Evolutionary conservation across 2,888 invertebrate genomes (phyloP), one percentile per base, ranked within the genome.

Genomic region (Tholera decimalis): DNA sequence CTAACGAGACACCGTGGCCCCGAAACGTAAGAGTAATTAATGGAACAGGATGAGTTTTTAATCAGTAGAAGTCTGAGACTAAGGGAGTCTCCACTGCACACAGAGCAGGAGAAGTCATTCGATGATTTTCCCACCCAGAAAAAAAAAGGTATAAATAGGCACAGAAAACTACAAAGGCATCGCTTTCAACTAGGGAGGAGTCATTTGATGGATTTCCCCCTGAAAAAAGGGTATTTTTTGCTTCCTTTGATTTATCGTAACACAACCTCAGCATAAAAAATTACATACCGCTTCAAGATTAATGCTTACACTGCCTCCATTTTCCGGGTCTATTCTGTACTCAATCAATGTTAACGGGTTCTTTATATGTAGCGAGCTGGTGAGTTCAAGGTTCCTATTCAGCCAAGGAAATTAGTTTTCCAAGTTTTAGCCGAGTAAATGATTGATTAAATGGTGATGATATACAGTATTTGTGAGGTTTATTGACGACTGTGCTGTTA

Each of bases 371-470:
- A n/a, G 35, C 20, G 4, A 3, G 37, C 26, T 49, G 18, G 28
- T 28, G 35, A 15, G 43, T 44, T 15, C 37, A 46, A 44, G 30
- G 22, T 33, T 30, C 24, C 44, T 39, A 61, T 73, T 30, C 33
- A 22, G 41, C 57, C 35, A 43, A 58, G 62, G 65, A 78, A 79
- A 79, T 79, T 68, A 61, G 50, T 72, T 76, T 41, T n/a, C 50
- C 41, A 7, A 46, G 44, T 66, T 68, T 57, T 20, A 58, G 79
- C 62, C 65, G 68, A 71, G 41, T 67, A 64, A 75, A 28, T 63
- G 76, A 79, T 69, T 63, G 63, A 78, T 78, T 60, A 47, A 30
- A 13, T 33, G 28, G 7, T n/a, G 33, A 24, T 60, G 59, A 61
- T 54, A 39, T n/a, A 37, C 41, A 49, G 11, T 35, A 75, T 60